Conservation (phyloP, 53 echinoderm and acorn worm genomes). For the Luidia sarsii region DNA sequence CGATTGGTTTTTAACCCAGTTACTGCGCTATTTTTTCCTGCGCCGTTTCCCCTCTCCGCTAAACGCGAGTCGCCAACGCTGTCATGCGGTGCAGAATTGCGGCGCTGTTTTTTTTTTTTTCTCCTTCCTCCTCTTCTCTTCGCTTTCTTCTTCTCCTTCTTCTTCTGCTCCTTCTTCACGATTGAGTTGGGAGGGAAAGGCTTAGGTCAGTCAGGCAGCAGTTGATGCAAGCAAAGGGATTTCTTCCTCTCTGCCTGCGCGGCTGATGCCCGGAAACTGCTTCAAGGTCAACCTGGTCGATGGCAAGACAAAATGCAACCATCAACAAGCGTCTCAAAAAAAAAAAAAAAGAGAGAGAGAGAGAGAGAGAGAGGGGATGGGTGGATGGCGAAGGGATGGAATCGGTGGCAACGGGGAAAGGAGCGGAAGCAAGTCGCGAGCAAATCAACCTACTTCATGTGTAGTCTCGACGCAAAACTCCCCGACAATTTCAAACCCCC, state of each 20-base stretch:
- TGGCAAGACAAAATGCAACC: slow-evolving; percentile 17
- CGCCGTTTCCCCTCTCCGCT: not conserved
- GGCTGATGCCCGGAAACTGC: slow-evolving; percentile 2
- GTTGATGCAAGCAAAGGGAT: slow-evolving; percentile 57
- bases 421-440: not conserved
- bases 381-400: too few species aligned
- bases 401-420: too few species aligned
- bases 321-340: not conserved
- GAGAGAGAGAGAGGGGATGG: too few species aligned
- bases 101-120: not conserved
- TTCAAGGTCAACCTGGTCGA: slow-evolving; percentile 37
- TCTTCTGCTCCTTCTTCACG: slow-evolving; percentile 27
- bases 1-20: slow-evolving; percentile 54
- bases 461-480: too few species aligned
- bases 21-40: slow-evolving; percentile 31
- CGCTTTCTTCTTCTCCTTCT: not conserved
- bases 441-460: slow-evolving; percentile 16
- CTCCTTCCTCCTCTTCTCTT: slow-evolving; percentile 7
- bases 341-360: too few species aligned
- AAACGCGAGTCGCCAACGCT: not conserved
- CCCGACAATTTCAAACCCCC: too few species aligned
- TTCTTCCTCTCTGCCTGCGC: slow-evolving; percentile 24
- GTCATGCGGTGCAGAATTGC: slow-evolving; percentile 38
- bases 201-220: slow-evolving; percentile 43
- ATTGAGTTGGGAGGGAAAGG: slow-evolving; percentile 39